Conservation (phyloP, 2,888 invertebrate genomes). For the Ormyrus thymus region DNA sequence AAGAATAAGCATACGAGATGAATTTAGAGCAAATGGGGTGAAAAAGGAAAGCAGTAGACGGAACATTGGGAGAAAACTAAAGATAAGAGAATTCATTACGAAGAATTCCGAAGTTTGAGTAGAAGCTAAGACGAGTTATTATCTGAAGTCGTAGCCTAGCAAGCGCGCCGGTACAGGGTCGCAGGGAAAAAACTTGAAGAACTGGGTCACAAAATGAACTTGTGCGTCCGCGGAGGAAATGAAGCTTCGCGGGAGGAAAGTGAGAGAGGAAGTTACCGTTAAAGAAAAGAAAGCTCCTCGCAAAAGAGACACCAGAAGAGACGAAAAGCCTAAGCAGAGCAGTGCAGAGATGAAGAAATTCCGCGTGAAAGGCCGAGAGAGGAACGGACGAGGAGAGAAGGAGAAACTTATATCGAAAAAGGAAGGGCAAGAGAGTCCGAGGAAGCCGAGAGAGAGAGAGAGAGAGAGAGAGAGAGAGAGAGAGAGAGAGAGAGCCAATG, state of each 20-base stretch:
- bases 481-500: slow-evolving; percentile 67
- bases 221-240: not conserved
- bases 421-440: slow-evolving; percentile 51
- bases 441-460: slow-evolving; percentile 33
- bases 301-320: slow-evolving; percentile 38
- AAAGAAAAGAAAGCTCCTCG: not conserved
- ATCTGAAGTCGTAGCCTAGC: slow-evolving; percentile 16
- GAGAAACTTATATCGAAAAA: slow-evolving; percentile 10
- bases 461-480: slow-evolving; percentile 25
- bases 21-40: not conserved
- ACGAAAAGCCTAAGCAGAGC: not conserved
- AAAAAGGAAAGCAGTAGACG: slow-evolving; percentile 21
- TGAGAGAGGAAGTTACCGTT: slow-evolving; percentile 29
- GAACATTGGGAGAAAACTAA: not conserved
- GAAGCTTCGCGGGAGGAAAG: slow-evolving; percentile 9
- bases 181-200: slow-evolving; percentile 28
- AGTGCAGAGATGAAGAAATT: not conserved
- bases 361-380: not conserved
- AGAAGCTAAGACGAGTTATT: slow-evolving; percentile 16
- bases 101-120: slow-evolving; percentile 13
- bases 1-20: slow-evolving; percentile 9
- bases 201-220: slow-evolving; percentile 11
- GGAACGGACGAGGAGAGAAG: not conserved
- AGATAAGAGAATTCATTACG: not conserved
- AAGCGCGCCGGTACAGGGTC: not conserved